Evolutionary conservation across 1,140 invertebrate genomes (phyloP).

Genomic region (Meloidogyne exigua): DNA sequence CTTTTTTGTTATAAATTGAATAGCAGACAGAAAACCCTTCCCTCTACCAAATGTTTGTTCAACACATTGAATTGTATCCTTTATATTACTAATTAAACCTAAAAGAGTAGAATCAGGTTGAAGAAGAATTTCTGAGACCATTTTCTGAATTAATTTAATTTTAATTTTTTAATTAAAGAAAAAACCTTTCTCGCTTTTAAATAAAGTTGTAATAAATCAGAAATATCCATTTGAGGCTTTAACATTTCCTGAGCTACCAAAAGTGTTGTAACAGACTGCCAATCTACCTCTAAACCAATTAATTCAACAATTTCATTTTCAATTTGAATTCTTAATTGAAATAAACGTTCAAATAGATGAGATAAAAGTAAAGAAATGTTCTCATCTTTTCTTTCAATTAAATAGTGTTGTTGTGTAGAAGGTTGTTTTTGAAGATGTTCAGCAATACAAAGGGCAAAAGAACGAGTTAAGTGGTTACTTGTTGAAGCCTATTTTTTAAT

Average conservation of each 20-base stretch:
- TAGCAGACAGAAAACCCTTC: constrained; percentile 33
- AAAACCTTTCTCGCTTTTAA: constrained; percentile 42
- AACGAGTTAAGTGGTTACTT: constrained; percentile 32
- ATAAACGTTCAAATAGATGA: constrained; percentile 12
- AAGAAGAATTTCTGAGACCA: background rate
- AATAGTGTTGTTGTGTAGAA: background rate
- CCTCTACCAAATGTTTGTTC: constrained; percentile 46
- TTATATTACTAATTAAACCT: constrained; percentile 43
- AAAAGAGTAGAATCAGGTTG: constrained; percentile 28
- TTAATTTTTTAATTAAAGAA: background rate
- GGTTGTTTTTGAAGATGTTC: constrained; percentile 40
- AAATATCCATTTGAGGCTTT: constrained; percentile 34
- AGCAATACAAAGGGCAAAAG: constrained; percentile 41
- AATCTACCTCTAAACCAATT: constrained; percentile 38
- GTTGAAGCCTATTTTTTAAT: background rate
- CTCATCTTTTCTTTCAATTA: background rate
- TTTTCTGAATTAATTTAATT: background rate
- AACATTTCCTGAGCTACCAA: constrained; percentile 39
- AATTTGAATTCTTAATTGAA: constrained; percentile 23
- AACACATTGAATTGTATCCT: constrained; percentile 39
- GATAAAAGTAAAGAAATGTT: constrained; percentile 17
- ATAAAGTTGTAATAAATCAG: constrained; percentile 39
- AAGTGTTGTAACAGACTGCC: constrained; percentile 30
- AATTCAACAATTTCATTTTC: constrained; percentile 24
- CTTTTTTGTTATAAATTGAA: constrained; percentile 31